phyloP scores from a whole-genome alignment of 2,888 invertebrate genomes.

The Melanostoma mellinum region DNA sequence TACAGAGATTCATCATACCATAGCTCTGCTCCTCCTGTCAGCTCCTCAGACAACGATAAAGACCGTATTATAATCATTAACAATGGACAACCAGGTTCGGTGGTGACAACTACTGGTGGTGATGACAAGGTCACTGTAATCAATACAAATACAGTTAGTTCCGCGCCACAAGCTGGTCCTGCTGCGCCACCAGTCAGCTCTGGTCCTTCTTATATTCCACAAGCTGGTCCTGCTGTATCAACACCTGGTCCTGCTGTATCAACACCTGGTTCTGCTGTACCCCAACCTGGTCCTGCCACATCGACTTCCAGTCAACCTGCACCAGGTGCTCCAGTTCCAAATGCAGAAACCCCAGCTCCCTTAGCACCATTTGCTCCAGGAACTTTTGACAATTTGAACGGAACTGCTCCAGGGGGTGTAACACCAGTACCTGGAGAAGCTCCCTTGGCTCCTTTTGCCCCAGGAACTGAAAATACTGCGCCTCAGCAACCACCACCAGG shows the following conservation, averaged over 20 bases:
- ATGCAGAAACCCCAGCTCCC: constrained; percentile 71
- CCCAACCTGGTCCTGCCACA: constrained; percentile 53
- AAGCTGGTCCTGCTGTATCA: too few species aligned
- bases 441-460: constrained; percentile 28
- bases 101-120: constrained; percentile 76
- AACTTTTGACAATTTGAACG: constrained; percentile 55
- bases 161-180: too few species aligned
- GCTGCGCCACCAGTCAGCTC: too few species aligned
- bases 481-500: constrained; percentile 76
- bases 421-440: constrained; percentile 63
- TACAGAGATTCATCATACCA: constrained; percentile 73
- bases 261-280: constrained; percentile 69
- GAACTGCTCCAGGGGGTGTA: constrained; percentile 61
- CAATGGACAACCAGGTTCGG: constrained; percentile 80
- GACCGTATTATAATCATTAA: constrained; percentile 80
- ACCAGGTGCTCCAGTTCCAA: constrained; percentile 62
- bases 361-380: constrained; percentile 69
- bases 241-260: constrained; percentile 49
- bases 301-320: constrained; percentile 57
- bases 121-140: constrained; percentile 76
- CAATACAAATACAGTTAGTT: constrained; percentile 67
- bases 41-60: constrained; percentile 75
- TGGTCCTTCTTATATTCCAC: too few species aligned
- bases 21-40: constrained; percentile 75
- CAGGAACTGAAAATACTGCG: constrained; percentile 60